Base-by-base conservation (phyloP, 1,140 invertebrate genomes). In the Drosophila teissieri region DNA sequence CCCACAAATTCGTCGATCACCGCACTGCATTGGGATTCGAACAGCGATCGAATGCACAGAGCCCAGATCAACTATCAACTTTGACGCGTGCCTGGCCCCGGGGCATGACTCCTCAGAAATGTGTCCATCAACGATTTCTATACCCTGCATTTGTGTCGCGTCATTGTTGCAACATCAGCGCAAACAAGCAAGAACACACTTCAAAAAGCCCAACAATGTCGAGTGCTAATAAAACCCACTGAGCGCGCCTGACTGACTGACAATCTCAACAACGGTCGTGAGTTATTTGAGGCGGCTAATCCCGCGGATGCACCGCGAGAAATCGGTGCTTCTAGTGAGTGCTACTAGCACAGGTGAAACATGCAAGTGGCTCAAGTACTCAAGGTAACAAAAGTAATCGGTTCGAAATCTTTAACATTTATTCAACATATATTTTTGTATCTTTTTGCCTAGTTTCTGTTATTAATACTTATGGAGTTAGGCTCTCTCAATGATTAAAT, bases 141-240 rank as follows among this genome's bases (percentile, higher is more conserved):
- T 62, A 42, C 44, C 44, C 34, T 37, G 78, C 36, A 46, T 73
- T 73, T 86, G 80, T 83, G 57, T 34, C 79, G 64, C 73, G 83
- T 91, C 89, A 91, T 91, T 91, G 81, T 91, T 91, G 89, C 90
- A 91, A 91, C 89, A 91, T 91, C 79, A 91, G 78, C 83, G 65
- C 63, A 76, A 77, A 77, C 74, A 73, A 73, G 79, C 73, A 42
- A 62, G 79, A 70, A 75, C 65, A 70, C 80, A 68, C 74, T 82
- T 78, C 73, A 81, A 62, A 52, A 46, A 67, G 46, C 58, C 70
- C 75, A 84, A 84, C 75, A 72, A 78, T 80, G 51, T 81, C 79
- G 79, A 86, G 82, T 86, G 82, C 82, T 80, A 88, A 88, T 89
- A 88, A 86, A 88, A 88, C 78, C 79, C 75, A 62, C 74, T 61